A percentile compares a stretch with the other conserved stretches of the same genome.
These are phyloP conservation scores for Rhinopomastus cyanomelas DNA, from an alignment of 2,113 vertebrate genomes.

Conservation along the genomic window DNA sequence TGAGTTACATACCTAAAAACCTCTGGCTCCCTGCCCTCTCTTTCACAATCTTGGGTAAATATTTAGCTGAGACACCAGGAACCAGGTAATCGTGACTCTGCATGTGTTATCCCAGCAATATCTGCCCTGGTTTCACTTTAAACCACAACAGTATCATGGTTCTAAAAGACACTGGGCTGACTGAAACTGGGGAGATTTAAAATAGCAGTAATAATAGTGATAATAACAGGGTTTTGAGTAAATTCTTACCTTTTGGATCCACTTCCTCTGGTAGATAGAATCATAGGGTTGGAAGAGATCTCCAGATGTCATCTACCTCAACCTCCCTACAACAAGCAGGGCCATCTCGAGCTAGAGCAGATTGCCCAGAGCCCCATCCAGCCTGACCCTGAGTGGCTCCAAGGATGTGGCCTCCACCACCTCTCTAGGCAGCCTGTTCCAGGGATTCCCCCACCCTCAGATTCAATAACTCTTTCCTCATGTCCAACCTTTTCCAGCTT, in stretches of 20 bases:
- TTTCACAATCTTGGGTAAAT: not conserved
- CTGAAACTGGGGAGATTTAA: not conserved
- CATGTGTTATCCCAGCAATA: not conserved
- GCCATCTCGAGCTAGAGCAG: too few relatives aligned
- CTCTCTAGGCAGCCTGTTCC: too few relatives aligned
- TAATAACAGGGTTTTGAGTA: not conserved
- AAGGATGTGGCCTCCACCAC: too few relatives aligned
- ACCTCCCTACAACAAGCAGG: too few relatives aligned
- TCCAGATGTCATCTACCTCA: too few relatives aligned
- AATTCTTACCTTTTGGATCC: not conserved
- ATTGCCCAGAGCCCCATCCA: too few relatives aligned
- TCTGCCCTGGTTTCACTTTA: not conserved
- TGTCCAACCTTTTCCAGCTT: too few relatives aligned
- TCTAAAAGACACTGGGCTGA: not conserved
- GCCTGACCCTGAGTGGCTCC: too few relatives aligned
- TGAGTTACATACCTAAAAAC: not conserved
- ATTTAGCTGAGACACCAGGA: not conserved
- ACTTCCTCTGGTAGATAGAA: not conserved
- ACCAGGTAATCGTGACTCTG: not conserved
- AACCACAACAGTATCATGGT: not conserved
- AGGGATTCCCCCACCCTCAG: too few relatives aligned
- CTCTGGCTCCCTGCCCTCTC: not conserved
- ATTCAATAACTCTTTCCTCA: too few relatives aligned
- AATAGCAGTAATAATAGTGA: not conserved
- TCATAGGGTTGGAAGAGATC: too few relatives aligned